phyloP scores from a whole-genome alignment of 2,113 vertebrate genomes.

The Hepsetus odoe region DNA sequence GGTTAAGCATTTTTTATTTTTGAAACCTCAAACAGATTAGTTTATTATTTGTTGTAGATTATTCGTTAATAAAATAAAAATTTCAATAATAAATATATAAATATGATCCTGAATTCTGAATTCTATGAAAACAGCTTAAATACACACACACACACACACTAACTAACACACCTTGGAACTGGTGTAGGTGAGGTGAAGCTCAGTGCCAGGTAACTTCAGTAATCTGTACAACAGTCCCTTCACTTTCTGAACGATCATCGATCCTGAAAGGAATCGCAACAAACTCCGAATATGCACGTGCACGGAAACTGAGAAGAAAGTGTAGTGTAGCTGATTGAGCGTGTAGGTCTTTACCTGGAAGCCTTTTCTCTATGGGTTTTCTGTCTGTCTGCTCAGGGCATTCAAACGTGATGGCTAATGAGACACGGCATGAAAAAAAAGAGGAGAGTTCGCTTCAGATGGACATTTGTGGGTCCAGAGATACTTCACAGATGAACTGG shows the following conservation, averaged over 20 bases:
- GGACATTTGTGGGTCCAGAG: neutral
- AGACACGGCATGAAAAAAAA: slow-evolving; percentile 14
- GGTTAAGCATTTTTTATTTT: too few species aligned
- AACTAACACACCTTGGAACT: slow-evolving; percentile 89
- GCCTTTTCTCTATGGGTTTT: slow-evolving; percentile 82
- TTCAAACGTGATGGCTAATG: slow-evolving; percentile 81
- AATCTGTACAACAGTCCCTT: slow-evolving; percentile 87
- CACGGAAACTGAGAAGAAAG: neutral
- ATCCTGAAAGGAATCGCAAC: slow-evolving; percentile 69
- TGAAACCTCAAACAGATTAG: too few species aligned
- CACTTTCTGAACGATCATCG: slow-evolving; percentile 92
- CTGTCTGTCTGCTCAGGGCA: slow-evolving; percentile 79
- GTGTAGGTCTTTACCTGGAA: slow-evolving; percentile 81
- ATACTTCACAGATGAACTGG: neutral
- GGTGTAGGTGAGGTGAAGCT: slow-evolving; percentile 83
- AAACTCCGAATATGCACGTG: neutral
- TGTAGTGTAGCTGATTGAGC: too few species aligned
- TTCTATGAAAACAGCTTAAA: too few species aligned
- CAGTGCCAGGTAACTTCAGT: slow-evolving; percentile 82
- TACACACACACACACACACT: too few species aligned
- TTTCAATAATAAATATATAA: too few species aligned
- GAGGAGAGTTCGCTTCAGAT: neutral
- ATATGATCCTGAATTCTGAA: too few species aligned
- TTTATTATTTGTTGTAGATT: too few species aligned
- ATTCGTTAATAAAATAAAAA: too few species aligned